A percentile compares a stretch with the other conserved stretches of the same genome.
phyloP scores from a whole-genome alignment of 2,113 vertebrate species.

The Cyrtonyx montezumae region DNA sequence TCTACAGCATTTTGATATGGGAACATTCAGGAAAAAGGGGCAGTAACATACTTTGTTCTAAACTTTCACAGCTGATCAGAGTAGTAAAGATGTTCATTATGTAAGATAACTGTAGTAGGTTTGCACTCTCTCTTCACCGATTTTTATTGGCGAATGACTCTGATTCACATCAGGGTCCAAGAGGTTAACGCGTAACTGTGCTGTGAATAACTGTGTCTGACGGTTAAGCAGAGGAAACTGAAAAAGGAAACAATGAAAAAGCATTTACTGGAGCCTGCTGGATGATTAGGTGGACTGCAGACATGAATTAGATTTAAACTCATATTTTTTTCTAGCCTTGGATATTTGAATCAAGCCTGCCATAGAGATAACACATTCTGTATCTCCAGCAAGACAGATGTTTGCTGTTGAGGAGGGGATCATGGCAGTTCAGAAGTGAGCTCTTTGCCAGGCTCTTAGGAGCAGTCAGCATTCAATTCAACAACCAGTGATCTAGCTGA shows the following conservation, averaged over 20 bases:
- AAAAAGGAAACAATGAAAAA: conserved; percentile 32
- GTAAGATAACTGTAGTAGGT: neutral
- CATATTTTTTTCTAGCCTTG: conserved; percentile 17
- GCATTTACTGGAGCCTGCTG: neutral
- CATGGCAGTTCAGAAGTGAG: neutral
- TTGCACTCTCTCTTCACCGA: neutral
- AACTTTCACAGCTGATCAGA: neutral
- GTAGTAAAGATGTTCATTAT: neutral
- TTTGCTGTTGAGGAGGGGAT: neutral
- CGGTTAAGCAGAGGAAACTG: neutral
- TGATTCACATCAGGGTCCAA: neutral
- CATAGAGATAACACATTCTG: conserved; percentile 1
- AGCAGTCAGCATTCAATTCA: neutral
- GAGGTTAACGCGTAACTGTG: neutral
- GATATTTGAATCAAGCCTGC: neutral
- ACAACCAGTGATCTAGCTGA: neutral
- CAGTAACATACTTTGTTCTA: neutral
- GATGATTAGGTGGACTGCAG: neutral
- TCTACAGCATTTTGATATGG: neutral
- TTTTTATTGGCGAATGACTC: neutral
- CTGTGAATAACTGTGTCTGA: neutral
- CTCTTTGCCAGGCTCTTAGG: neutral
- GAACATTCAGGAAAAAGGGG: neutral
- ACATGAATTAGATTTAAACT: conserved; percentile 34
- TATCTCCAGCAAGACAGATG: conserved; percentile 33